phyloP scores from a whole-genome alignment of 2,797 vertebrate genomes.

The Rhinella marina region DNA sequence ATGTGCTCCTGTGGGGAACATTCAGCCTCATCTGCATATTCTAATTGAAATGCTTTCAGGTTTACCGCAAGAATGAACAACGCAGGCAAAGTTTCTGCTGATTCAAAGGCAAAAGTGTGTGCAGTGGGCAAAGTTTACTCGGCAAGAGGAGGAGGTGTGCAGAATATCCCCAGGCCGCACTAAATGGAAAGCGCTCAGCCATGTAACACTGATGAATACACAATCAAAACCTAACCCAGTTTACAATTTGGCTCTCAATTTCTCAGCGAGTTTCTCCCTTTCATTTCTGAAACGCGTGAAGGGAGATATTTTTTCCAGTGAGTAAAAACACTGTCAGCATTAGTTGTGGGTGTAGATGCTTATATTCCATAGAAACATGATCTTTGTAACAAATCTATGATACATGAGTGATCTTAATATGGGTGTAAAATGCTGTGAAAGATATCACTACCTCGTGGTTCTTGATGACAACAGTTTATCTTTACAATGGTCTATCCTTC shows the following conservation, averaged over 20 bases:
- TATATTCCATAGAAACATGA: neutral
- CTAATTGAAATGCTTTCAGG: conserved; percentile 82
- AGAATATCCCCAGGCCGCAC: conserved; percentile 13
- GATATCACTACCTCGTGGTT: neutral
- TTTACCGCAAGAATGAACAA: conserved; percentile 77
- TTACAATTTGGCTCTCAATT: conserved; percentile 3
- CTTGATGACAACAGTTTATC: neutral
- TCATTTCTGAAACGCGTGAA: conserved; percentile 6
- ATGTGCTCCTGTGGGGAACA: conserved; percentile 70
- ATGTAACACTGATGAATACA: conserved; percentile 35
- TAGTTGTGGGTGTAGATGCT: conserved; percentile 19
- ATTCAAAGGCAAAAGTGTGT: conserved; percentile 28
- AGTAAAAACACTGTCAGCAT: conserved; percentile 25
- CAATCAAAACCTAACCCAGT: conserved; percentile 15
- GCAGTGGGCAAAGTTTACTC: conserved; percentile 29
- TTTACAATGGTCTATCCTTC: neutral
- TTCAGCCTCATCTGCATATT: conserved; percentile 79
- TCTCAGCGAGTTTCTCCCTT: neutral
- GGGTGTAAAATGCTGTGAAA: conserved; percentile 1
- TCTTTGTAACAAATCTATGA: conserved; percentile 9
- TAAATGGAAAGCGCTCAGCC: conserved; percentile 40
- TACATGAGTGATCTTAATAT: conserved; percentile 1
- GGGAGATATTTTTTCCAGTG: conserved; percentile 4
- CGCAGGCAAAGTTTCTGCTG: conserved; percentile 42
- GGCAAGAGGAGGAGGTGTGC: neutral